Evolutionary conservation across 2,888 invertebrate genomes (phyloP).

Genomic region (Rotaria magnacalcarata): DNA sequence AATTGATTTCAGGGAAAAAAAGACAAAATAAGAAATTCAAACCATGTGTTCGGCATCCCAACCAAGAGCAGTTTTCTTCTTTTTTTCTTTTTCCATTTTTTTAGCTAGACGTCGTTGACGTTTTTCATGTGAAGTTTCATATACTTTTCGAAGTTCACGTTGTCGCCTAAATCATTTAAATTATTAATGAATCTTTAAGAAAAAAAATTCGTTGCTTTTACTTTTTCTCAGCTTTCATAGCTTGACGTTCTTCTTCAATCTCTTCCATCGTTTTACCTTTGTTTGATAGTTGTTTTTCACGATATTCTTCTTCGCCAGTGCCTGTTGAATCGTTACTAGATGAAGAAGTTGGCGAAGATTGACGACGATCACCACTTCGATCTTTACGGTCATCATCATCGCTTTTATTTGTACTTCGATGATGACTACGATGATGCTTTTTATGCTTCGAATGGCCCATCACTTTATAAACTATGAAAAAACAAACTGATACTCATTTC

Average conservation of each 20-base stretch:
- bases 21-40: not conserved
- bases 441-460: not conserved
- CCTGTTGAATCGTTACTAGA: not conserved
- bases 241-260: conserved; percentile 25
- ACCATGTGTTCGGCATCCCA: conserved; percentile 30
- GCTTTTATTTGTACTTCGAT: not conserved
- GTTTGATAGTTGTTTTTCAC: not conserved
- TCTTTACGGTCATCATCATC: not conserved
- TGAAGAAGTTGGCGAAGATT: not conserved
- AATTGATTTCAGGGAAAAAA: not conserved
- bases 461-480: not conserved
- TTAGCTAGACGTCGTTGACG: not conserved
- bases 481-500: not conserved
- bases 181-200: not conserved
- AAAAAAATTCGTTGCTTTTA: not conserved
- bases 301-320: conserved; percentile 7
- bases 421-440: not conserved
- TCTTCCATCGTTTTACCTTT: conserved; percentile 2
- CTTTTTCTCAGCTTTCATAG: not conserved
- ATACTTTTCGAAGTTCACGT: not conserved
- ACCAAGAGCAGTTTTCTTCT: not conserved
- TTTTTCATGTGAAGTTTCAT: conserved; percentile 30
- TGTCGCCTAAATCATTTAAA: not conserved
- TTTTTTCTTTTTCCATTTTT: not conserved
- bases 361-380: not conserved